A percentile compares a stretch with the other conserved stretches of the same genome.
Evolutionary conservation across 2,113 vertebrate species (phyloP).

Genomic region (Daboia siamensis): DNA sequence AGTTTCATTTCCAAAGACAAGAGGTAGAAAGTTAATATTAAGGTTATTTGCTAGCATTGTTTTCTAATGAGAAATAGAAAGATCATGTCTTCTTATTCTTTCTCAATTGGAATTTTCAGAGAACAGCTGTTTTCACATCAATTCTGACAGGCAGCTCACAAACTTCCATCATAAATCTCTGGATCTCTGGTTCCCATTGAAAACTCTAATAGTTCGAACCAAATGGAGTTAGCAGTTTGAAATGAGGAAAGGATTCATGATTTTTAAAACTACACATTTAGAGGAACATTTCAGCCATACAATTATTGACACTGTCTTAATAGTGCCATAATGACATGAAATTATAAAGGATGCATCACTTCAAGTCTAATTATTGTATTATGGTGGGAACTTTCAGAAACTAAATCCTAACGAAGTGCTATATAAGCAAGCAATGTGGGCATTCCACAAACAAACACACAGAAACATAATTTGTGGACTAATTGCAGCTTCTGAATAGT

Average conservation of each 20-base stretch:
- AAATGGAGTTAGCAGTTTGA: slow-evolving; percentile 22
- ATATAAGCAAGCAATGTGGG: too few relatives aligned
- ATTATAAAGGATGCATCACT: neutral
- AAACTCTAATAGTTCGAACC: slow-evolving; percentile 13
- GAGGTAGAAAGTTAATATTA: slow-evolving; percentile 31
- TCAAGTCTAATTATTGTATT: neutral
- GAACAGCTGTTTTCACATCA: slow-evolving; percentile 11
- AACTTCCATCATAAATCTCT: neutral
- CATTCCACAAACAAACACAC: too few relatives aligned
- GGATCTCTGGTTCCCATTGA: slow-evolving; percentile 7
- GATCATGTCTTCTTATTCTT: neutral
- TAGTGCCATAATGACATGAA: neutral
- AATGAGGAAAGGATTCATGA: neutral
- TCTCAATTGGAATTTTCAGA: slow-evolving; percentile 17
- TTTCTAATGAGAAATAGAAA: slow-evolving; percentile 27
- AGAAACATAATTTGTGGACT: too few relatives aligned
- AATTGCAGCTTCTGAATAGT: too few relatives aligned
- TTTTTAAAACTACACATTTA: slow-evolving; percentile 2
- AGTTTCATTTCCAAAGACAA: slow-evolving; percentile 42
- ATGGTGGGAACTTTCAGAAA: neutral
- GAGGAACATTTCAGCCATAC: too few relatives aligned
- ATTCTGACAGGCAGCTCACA: slow-evolving; percentile 10
- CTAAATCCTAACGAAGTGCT: neutral
- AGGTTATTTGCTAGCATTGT: neutral
- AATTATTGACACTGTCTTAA: neutral